These are phyloP conservation scores for Apocrypta bakeri DNA, from an alignment of 1,140 invertebrate genomes.

Conservation along the genomic window DNA sequence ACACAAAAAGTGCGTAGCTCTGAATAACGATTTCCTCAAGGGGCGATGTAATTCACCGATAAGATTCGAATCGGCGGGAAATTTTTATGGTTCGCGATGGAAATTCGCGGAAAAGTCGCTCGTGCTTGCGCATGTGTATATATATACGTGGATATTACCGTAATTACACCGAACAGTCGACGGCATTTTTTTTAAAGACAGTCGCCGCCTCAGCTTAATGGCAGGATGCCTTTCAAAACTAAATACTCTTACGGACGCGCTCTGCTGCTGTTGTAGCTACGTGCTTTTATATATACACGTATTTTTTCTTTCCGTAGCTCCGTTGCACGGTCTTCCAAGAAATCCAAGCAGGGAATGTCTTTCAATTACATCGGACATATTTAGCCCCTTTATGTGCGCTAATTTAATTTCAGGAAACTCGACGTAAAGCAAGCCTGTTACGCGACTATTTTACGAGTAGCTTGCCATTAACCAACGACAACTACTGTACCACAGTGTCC, in stretches of 20 bases:
- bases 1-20: too few relatives aligned
- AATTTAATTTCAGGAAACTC: conserved; percentile 35
- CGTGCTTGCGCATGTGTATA: neutral
- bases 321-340: neutral
- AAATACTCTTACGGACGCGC: neutral
- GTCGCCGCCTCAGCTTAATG: neutral
- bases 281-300: conserved; percentile 23
- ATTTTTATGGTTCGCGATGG: neutral
- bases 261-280: too few relatives aligned
- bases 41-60: too few relatives aligned
- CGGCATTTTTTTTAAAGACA: neutral
- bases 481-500: neutral
- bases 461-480: conserved; percentile 9
- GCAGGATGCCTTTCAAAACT: conserved; percentile 42
- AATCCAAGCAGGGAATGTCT: conserved; percentile 5
- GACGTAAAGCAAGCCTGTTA: conserved; percentile 4
- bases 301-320: neutral
- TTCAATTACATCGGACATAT: conserved; percentile 25
- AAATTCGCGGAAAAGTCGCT: conserved; percentile 7
- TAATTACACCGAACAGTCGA: conserved; percentile 20
- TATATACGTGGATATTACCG: conserved; percentile 32
- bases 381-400: conserved; percentile 30
- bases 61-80: neutral
- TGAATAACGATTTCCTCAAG: too few relatives aligned
- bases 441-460: conserved; percentile 21